Conservation (phyloP, 2,113 vertebrate genomes). For the Grallaria varia region DNA sequence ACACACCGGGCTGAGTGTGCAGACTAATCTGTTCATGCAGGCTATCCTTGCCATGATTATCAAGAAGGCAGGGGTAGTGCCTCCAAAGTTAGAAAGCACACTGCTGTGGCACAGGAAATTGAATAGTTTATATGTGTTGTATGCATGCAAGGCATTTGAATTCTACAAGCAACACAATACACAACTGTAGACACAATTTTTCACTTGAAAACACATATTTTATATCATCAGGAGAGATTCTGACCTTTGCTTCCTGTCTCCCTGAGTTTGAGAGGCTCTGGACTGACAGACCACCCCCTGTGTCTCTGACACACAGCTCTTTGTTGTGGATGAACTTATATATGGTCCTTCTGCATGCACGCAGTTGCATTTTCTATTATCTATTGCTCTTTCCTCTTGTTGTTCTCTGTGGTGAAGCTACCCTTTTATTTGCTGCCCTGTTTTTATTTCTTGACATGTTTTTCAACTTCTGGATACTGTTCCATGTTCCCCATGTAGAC, state of each 20-base stretch:
- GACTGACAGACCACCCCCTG: neutral
- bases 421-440: neutral
- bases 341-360: neutral
- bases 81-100: neutral
- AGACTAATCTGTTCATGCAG: neutral
- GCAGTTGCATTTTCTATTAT: neutral
- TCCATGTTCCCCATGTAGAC: neutral
- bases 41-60: neutral
- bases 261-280: neutral
- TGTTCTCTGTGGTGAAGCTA: neutral
- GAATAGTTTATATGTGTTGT: neutral
- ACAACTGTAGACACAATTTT: neutral
- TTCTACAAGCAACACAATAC: neutral
- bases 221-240: neutral
- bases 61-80: neutral
- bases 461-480: neutral
- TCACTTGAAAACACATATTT: neutral
- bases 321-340: rapidly evolving
- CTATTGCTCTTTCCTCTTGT: neutral
- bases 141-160: neutral
- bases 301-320: neutral
- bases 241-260: neutral
- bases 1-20: neutral
- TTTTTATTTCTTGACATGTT: neutral
- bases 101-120: neutral